Base-by-base conservation (phyloP, 2,113 vertebrate species). In the Megaleporinus macrocephalus region DNA sequence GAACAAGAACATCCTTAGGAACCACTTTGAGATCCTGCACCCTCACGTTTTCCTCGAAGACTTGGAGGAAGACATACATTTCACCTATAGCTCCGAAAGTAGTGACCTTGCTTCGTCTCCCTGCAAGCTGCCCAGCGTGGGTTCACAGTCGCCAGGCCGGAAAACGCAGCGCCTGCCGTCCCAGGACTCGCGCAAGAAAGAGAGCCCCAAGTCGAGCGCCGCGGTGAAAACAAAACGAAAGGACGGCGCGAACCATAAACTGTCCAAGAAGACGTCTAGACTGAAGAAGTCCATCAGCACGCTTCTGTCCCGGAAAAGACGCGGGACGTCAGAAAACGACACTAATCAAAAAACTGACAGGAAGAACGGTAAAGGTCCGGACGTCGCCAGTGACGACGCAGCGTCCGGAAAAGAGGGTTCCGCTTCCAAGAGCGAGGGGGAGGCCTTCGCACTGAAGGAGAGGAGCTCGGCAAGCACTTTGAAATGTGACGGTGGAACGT, bases 231-330 rank as follows among this genome's bases (percentile, higher is more conserved):
- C 94, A 93, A 92, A 96, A 94, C 83, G 96, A 92, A 93, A 94
- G 93, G 89, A 91, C 93, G 87, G 94, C 94, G n/a, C 13, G 0
- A 29, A 66, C 36, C 18, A 62, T 29, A 81, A 75, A 86, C 2
- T 86, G 94, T 91, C 86, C 85, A 95, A 47, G 95, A 96, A 86
- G 93, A 84, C 95, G 87, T 95, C 95, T 88, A 96, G 88, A 92
- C 95, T 95, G 83, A 94, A 94, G 88, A 95, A 87, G 89, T 95
- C 97, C 84, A 92, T 95, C 88, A 95, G 95, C 84, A 95, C 95
- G 86, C 93, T 91, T 71, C 89, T 95, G 71, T 92, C 80, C 71
- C 91, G 94, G 94, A 95, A 95, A 94, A 96, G 90, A 88, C 83
- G 90, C 90, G 51, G 16, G 29, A 47, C 24, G 51, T 72, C 81